Base-by-base conservation (phyloP, 2,797 vertebrate genomes). In the Micromesistius poutassou region DNA sequence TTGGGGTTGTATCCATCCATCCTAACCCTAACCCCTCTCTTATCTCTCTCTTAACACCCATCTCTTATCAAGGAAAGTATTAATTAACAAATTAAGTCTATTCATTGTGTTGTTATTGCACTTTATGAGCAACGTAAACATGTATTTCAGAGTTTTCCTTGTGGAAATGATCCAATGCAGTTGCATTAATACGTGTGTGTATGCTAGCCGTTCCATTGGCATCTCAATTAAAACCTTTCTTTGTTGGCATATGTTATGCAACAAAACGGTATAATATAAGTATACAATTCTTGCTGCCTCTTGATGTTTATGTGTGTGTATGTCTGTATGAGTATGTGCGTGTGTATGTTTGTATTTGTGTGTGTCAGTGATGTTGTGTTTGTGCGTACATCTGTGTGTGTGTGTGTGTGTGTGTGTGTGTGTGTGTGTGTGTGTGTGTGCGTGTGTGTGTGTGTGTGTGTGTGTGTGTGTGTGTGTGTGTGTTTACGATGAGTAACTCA, bases 401-500 rank as follows among this genome's bases (percentile, higher is more conserved):
- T 55, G 19, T 36, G 46, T 19, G 3, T 5, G 19, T 55, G 46
- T 22, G 5, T 55, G 19, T 55, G 5, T 22, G 50, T 55, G 4
- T n/a, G n/a, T 70, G 62, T 62, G 33, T 25, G 28, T 50, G 73
- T 73, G 40, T 5, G 40, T 13, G n/a, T 70, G 66, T 62, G 33
- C 25, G n/a, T 50, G 74, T 73, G 40, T 5, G 89, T n/a, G 12
- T 70, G 62, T 62, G 33, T 25, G 28, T 50, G 74, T 73, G 50
- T 5, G 74, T n/a, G n/a, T 70, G 62, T 62, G 33, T 30, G 28
- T n/a, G n/a, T 70, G 66, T 62, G 33, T 28, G 28, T 50, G 74
- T 73, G 50, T 5, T 62, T 13, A 80, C 71, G 55, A 16, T 33
- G 25, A 73, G 73, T 79, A 82, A 77, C 76, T 42, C 5, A 78